Percentiles rank a stretch among this genome's conserved stretches.
phyloP scores from a whole-genome alignment of 2,113 vertebrate species.

The Sinocyclocheilus grahami region DNA sequence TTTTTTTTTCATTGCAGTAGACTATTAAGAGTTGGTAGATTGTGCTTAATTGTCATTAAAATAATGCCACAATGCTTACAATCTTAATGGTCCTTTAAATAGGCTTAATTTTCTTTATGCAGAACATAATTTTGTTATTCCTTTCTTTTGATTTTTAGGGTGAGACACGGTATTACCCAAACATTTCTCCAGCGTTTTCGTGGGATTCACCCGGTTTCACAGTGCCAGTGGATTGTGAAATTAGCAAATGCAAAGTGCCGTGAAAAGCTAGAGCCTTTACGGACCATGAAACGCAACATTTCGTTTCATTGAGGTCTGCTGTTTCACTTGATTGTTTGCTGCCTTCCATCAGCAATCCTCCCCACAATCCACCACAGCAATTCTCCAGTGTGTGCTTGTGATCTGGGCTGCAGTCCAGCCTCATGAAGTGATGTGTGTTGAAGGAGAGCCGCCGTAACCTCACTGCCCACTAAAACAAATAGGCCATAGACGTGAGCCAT shows the following conservation, averaged over 20 bases:
- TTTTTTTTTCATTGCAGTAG: not conserved
- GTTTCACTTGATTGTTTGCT: constrained; percentile 1
- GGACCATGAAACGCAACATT: constrained; percentile 19
- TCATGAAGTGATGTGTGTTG: constrained; percentile 5
- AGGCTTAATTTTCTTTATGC: not conserved
- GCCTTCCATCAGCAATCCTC: not conserved
- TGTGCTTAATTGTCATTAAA: constrained; percentile 1
- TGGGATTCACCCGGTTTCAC: constrained; percentile 18
- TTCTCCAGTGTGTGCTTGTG: not conserved
- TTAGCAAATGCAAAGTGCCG: constrained; percentile 21
- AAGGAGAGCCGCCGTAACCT: not conserved
- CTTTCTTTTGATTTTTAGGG: not conserved
- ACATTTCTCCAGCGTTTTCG: not conserved
- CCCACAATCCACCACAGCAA: constrained; percentile 5
- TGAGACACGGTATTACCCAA: too few relatives aligned
- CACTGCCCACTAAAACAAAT: constrained; percentile 32
- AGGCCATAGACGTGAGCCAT: constrained; percentile 1
- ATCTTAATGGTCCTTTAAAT: not conserved
- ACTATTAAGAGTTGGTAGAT: not conserved
- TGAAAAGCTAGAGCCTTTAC: constrained; percentile 11
- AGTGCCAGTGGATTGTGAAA: constrained; percentile 33
- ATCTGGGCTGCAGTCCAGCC: constrained; percentile 27
- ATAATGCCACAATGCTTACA: not conserved
- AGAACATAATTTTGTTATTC: constrained; percentile 1
- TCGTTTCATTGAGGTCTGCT: constrained; percentile 12